Evolutionary conservation across 2,888 invertebrate species (phyloP).

Genomic region (Oligia strigilis): DNA sequence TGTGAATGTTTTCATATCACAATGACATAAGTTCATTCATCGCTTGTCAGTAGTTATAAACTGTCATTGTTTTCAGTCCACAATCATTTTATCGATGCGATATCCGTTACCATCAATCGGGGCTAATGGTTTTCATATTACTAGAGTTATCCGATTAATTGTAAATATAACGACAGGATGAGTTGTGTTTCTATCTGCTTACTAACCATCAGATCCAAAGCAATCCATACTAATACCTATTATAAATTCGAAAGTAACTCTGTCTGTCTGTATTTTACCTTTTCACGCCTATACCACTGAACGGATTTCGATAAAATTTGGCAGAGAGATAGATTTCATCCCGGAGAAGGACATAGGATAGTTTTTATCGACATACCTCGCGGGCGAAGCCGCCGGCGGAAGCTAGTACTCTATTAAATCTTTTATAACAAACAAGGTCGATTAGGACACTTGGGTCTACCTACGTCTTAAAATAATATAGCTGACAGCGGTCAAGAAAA

Average conservation of each 20-base stretch:
- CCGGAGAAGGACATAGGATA: too few species aligned
- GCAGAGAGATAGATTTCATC: too few species aligned
- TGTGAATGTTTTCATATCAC: slow-evolving; percentile 21
- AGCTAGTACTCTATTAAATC: background rate
- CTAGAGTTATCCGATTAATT: slow-evolving; percentile 6
- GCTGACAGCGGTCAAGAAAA: background rate
- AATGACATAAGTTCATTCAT: slow-evolving; percentile 19
- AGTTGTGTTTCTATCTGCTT: background rate
- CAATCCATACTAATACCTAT: background rate
- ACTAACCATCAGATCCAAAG: background rate
- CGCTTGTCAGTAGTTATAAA: slow-evolving; percentile 1
- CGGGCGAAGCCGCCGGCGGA: too few species aligned
- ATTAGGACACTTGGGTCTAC: background rate
- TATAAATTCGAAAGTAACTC: too few species aligned
- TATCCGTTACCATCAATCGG: slow-evolving; percentile 19
- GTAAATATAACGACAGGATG: slow-evolving; percentile 12
- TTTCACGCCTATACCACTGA: too few species aligned
- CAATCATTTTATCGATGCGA: slow-evolving; percentile 14
- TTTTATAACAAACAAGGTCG: background rate
- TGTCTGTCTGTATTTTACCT: too few species aligned
- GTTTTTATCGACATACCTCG: too few species aligned
- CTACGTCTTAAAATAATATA: background rate
- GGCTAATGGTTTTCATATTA: slow-evolving; percentile 13
- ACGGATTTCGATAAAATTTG: too few species aligned
- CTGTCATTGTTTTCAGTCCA: slow-evolving; percentile 25